phyloP scores from a whole-genome alignment of 2,888 invertebrate species.

The Microplitis manilae region DNA sequence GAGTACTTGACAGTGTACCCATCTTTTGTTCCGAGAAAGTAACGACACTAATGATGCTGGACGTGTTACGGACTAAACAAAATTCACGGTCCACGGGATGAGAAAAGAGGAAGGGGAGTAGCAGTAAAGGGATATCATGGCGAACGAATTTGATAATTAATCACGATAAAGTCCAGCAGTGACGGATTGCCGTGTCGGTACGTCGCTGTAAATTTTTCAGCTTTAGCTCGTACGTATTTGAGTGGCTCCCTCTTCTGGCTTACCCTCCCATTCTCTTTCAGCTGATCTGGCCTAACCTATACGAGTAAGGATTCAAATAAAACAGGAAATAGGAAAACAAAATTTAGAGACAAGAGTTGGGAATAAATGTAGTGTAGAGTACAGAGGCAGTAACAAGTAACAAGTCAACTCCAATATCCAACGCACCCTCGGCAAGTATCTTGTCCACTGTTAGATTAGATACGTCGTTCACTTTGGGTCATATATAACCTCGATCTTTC shows the following conservation, averaged over 20 bases:
- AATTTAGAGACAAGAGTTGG: background rate
- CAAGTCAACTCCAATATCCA: constrained; percentile 25
- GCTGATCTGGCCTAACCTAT: background rate
- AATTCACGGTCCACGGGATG: constrained; percentile 12
- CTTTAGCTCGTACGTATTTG: constrained; percentile 41
- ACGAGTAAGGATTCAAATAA: background rate
- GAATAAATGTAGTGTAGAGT: constrained; percentile 4
- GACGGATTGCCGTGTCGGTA: constrained; percentile 51
- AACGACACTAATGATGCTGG: constrained; percentile 23
- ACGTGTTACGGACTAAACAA: constrained; percentile 39
- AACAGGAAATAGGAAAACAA: background rate
- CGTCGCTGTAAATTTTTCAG: constrained; percentile 50
- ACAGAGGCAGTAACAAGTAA: constrained; percentile 19
- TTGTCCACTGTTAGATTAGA: constrained; percentile 70
- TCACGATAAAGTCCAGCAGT: constrained; percentile 53
- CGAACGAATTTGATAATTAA: constrained; percentile 52
- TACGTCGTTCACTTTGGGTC: constrained; percentile 65
- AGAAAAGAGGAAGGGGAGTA: background rate
- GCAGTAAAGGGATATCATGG: constrained; percentile 13
- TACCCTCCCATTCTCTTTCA: background rate
- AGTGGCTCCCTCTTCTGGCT: constrained; percentile 11
- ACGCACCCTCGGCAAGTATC: constrained; percentile 58
- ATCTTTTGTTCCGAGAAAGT: too few species aligned
- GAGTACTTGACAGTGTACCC: too few species aligned
- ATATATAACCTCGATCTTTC: constrained; percentile 67